Base-by-base conservation (phyloP, 2,797 vertebrate species). In the Mionectes olivaceus region DNA sequence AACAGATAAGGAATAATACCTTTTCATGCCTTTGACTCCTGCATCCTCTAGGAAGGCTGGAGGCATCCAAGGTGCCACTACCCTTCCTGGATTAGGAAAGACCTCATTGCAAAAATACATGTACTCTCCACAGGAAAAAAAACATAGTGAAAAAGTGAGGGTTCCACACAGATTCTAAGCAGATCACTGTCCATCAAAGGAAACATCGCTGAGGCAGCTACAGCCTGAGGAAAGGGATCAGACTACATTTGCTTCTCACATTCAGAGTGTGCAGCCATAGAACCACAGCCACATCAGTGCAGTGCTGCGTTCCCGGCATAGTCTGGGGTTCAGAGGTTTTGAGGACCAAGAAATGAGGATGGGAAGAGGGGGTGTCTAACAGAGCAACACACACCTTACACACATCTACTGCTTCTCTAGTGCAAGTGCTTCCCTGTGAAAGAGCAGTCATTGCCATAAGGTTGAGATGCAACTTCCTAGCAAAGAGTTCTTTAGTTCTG, bases 291-390 rank as follows among this genome's bases (percentile, higher is more conserved):
- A 7, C 63, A 11, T 1, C 78, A 2, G 5, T 0, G 6, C 70
- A 28, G 1, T 1, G 6, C 78, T 1, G 33, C 18, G 1, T 1
- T 30, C 49, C 52, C 21, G 5, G 3, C 22, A 4, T 39, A 13
- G 2, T 27, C 25, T 0, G 63, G 39, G 63, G 5, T 1, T 5
- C 9, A 2, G 56, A 0, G 41, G 5, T 37, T 14, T 7, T 22
- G 13, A 44, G 60, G 47, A 28, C 24, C 59, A 1, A 10, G 25
- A 30, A 23, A 11, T 2, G 6, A 15, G 13, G 67, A 3, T 19
- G 39, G 13, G 21, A 32, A 16, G 22, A 14, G 4, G 13, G 22
- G 55, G 4, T 10, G 46, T 6, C 78, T 1, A 2, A 17, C 6
- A 43, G 28, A 9, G 41, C 32, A 44, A 5, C 14, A 5, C 21